Base-by-base conservation (phyloP, 2,113 vertebrate genomes). In the Empidonax traillii region DNA sequence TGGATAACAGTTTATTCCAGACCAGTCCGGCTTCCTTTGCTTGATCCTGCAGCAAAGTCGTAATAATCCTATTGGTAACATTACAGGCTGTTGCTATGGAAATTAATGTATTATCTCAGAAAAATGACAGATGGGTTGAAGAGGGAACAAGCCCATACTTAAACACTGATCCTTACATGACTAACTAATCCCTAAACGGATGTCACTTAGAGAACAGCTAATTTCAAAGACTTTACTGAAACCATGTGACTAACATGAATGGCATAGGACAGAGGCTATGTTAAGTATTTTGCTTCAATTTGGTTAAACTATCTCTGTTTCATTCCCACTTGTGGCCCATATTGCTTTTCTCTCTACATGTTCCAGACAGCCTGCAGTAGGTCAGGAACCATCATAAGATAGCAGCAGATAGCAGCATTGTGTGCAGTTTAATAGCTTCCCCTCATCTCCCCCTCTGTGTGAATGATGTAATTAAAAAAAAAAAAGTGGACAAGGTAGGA, bases 51-150 rank as follows among this genome's bases (percentile, higher is more conserved):
- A 84, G 52, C 73, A 92, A 95, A 96, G 76, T 96, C 65, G 0
- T 49, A 92, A 94, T 93, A 97, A 97, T 96, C 93, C 76, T 94
- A 72, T 81, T 95, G 92, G 83, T 86, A 88, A 95, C 79, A 86
- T 95, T 95, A 78, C 61, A 86, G 71, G 65, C 92, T 84, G 95
- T 95, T 96, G 94, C 95, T 88, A 96, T 96, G 95, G 94, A 95
- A 96, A 96, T 96, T 97, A 90, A 97, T 93, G 90, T 81, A 78
- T 94, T 96, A 95, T 93, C 90, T 94, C 93, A 95, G 88, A 78
- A 93, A 96, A 93, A 96, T 95, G 96, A 96, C 96, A 96, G 96
- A 96, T 97, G 96, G 94, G 44, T 95, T 94, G 95, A 96, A 90
- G 56, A 88, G 76, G 68, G 88, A 97, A 95, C 88, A 96, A 96